Conservation (phyloP, 2,797 vertebrate species). For the Semotilus atromaculatus region DNA sequence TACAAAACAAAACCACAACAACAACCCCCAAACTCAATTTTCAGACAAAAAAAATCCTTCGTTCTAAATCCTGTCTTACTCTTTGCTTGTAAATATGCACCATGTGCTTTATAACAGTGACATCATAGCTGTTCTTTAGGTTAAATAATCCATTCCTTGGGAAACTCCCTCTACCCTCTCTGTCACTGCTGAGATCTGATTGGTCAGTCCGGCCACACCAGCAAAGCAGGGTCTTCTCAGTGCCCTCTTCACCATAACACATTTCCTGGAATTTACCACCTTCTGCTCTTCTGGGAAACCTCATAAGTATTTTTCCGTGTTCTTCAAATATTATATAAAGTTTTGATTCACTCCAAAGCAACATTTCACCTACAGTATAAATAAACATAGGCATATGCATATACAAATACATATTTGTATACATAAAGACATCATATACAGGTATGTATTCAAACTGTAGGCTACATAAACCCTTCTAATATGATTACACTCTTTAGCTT, state of each 20-base stretch:
- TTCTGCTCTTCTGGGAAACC: not conserved
- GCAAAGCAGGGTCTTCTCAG: not conserved
- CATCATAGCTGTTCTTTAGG: slow-evolving; percentile 1
- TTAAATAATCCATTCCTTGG: not conserved
- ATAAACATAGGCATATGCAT: not conserved
- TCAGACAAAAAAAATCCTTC: not conserved
- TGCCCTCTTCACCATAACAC: not conserved
- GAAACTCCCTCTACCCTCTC: not conserved
- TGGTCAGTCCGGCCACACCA: slow-evolving; percentile 16
- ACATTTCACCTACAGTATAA: not conserved
- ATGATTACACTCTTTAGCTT: not conserved
- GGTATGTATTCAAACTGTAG: not conserved
- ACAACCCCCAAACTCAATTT: not conserved
- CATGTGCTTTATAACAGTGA: slow-evolving; percentile 32
- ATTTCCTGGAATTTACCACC: not conserved
- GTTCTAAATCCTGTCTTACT: not conserved
- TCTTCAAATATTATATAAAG: not conserved
- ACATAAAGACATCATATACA: not conserved
- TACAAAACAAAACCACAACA: not conserved
- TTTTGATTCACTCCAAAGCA: not conserved
- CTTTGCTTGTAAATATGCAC: slow-evolving; percentile 50
- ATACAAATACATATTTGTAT: not conserved
- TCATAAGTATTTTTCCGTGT: not conserved
- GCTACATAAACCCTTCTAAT: not conserved
- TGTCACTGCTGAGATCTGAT: slow-evolving; percentile 16